A percentile compares a stretch with the other conserved stretches of the same genome.
These are phyloP conservation scores for Bursaphelenchus mucronatus DNA, from an alignment of 1,140 invertebrate species.

Conservation along the genomic window DNA sequence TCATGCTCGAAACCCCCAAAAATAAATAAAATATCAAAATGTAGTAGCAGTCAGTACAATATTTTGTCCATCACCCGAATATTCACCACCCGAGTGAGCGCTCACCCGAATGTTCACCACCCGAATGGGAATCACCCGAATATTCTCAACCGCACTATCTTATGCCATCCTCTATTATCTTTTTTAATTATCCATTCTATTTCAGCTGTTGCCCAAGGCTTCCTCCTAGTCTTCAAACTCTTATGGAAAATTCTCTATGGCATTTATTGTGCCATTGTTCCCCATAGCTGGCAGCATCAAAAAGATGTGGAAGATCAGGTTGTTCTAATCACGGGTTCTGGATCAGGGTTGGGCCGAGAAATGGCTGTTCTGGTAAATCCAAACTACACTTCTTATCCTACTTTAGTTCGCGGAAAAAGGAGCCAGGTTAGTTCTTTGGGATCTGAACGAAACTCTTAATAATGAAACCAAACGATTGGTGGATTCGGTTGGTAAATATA, in stretches of 20 bases:
- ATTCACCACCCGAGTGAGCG: no score
- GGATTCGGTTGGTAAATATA: constrained; percentile 68
- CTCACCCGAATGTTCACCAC: no score
- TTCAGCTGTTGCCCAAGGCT: no score
- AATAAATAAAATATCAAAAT: no score
- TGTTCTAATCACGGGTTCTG: constrained; percentile 82
- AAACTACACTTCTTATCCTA: background rate
- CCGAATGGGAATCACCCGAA: no score
- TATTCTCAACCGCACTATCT: no score
- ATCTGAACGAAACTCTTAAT: constrained; percentile 78
- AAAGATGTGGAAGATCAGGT: constrained; percentile 47
- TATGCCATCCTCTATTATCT: no score
- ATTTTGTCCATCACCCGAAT: no score
- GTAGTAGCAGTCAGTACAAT: no score
- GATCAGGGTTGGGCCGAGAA: constrained; percentile 79
- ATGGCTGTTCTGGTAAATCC: constrained; percentile 65
- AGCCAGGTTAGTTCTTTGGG: constrained; percentile 80
- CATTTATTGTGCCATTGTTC: constrained; percentile 49
- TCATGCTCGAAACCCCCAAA: no score
- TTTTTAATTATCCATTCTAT: no score
- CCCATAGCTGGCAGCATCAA: constrained; percentile 37
- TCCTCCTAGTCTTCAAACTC: background rate
- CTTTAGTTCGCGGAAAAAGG: constrained; percentile 69
- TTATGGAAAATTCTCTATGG: constrained; percentile 25
- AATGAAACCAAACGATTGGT: constrained; percentile 72